Conservation (phyloP, 2,888 invertebrate genomes). For the Pristionchus mayeri region DNA sequence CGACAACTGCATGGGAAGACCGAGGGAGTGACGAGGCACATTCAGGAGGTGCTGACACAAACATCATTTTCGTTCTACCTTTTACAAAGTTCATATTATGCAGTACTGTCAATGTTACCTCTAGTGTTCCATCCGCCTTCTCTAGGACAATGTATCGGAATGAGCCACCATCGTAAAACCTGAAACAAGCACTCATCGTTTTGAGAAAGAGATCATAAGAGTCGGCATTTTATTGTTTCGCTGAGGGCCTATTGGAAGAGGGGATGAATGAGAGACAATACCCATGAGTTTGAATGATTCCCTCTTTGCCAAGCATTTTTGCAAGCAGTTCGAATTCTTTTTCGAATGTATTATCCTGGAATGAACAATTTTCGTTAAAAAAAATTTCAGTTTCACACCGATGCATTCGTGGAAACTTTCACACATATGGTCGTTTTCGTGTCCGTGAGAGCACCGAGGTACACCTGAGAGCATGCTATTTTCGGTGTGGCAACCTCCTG, state of each 20-base stretch:
- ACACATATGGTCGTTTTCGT: conserved; percentile 14
- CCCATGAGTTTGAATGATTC: conserved; percentile 9
- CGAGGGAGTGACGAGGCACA: too few relatives aligned
- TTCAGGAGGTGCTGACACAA: too few relatives aligned
- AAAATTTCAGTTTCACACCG: neutral
- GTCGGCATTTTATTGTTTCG: neutral
- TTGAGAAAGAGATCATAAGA: neutral
- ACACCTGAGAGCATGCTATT: conserved; percentile 11
- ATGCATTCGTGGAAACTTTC: conserved; percentile 13
- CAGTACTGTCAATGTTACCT: too few relatives aligned
- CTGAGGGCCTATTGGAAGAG: neutral
- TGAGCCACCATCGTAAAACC: neutral
- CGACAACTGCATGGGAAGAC: too few relatives aligned
- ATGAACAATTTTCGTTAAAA: neutral
- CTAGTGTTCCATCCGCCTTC: neutral
- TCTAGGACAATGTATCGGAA: conserved; percentile 6
- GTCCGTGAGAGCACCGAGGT: neutral
- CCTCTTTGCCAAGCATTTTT: neutral
- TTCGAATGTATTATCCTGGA: neutral
- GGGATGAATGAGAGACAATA: neutral
- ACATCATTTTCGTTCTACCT: too few relatives aligned
- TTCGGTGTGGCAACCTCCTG: too few relatives aligned
- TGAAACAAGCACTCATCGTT: neutral
- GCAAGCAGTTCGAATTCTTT: conserved; percentile 25
- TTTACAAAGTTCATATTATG: too few relatives aligned